Evolutionary conservation across 2,888 invertebrate genomes (phyloP), one percentile per base, ranked within the genome.

Genomic region (Agriopis leucophaearia): DNA sequence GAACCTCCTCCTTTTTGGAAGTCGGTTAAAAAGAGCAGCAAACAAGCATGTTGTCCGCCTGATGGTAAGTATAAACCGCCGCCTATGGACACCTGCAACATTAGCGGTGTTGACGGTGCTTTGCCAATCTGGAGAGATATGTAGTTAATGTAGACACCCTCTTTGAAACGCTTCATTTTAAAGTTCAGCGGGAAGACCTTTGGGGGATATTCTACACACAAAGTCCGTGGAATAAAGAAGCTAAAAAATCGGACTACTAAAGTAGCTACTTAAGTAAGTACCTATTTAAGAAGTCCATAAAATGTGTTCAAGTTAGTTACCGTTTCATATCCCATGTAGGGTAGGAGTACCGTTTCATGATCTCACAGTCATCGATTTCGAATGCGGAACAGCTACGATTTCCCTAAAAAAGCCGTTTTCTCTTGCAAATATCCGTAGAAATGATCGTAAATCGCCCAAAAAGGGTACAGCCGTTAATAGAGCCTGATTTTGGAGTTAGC

Each of bases 371-470:
- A 72, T 63, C 73, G 68, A 79, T 76, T 75, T 74, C 61, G 42
- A n/a, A 63, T 55, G 60, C 74, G 69, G 64, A 74, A 80, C 88
- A 82, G 77, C 77, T 81, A 80, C 78, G 77, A 84, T 88, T 89
- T 83, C 74, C 86, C 81, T 80, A 86, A 88, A 86, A 87, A 83
- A 82, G 77, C 73, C 57, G 73, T 82, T 82, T 84, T 80, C 81
- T 78, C 74, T 68, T 64, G 68, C 73, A 70, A 73, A 72, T 66
- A 70, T 66, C 66, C 64, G 70, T 74, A 79, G 78, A 79, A 80
- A 82, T 78, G 78, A 78, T 79, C 84, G 81, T 84, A 81, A 83
- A 85, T 79, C 76, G 76, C 82, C 85, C 70, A 83, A 88, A 85
- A 88, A 81, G 86, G 88, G 78, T 78, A 80, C 72, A 65, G 42